Evolutionary conservation across 2,888 invertebrate species (phyloP), one percentile per base, ranked within the genome.

Genomic region (Eristalinus aeneus): DNA sequence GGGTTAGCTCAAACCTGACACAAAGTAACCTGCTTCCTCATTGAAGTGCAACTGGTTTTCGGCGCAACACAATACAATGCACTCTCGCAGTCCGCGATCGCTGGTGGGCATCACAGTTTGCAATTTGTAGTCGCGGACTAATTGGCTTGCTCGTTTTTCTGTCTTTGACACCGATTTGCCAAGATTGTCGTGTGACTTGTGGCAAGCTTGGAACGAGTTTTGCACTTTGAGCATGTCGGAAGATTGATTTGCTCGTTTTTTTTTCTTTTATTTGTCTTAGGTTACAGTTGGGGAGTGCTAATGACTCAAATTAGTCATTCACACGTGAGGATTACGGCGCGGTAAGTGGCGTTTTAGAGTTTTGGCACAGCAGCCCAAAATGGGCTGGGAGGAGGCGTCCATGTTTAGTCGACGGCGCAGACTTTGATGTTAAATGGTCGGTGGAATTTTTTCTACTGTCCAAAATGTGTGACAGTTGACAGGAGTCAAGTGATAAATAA

Each of bases 281-380:
- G 5, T 27, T 5, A 77, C 76, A 63, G 63, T 77, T 63, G 27
- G 61, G 31, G n/a, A 63, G 77, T 72, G 78, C 58, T 78, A 72
- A 78, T 72, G 10, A 72, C 22, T 63, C 58, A 64, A 71, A 71
- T 78, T 58, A 71, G 69, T 34, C 34, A 46, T 12, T 34, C 64
- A 72, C 71, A 65, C 64, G 78, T 78, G 78, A 78, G 22, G 58
- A 27, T 65, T 46, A 71, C 58, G 22, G 64, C 56, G 63, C 58
- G 54, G 56, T 36, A 71, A 71, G 11, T 56, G 56, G 23, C 22
- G 22, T 11, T 69, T n/a, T 76, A 34, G 53, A 36, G 23, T 53
- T 31, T 75, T 60, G 20, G 11, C 23, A 61, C 67, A 67, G 46
- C 67, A 46, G 56, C 31, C 32, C 16, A 22, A 68, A 56, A 61